Base-by-base conservation (phyloP, 2,888 invertebrate genomes). In the Archips crataeganus region DNA sequence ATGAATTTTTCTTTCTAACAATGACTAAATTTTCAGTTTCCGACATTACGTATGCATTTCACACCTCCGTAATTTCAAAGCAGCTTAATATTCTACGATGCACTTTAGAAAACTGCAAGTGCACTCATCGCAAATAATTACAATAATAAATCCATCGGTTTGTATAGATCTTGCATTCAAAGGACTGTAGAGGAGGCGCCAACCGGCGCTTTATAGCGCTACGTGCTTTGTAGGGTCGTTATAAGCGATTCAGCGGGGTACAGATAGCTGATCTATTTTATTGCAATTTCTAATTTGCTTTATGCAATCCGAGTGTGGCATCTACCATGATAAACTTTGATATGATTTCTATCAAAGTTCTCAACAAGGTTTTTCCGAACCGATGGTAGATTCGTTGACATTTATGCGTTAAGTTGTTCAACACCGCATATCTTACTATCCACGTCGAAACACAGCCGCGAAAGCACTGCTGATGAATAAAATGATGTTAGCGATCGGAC, bases 111-210 rank as follows among this genome's bases (percentile, higher is more conserved):
- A 87, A 65, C 64, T 86, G 85, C 87, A 86, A 87, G 89, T 85
- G 84, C 84, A 85, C 80, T 85, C 84, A 83, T 84, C 80, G 84
- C 80, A 81, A 82, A 79, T 84, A 89, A 88, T 90, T 83, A 82
- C 81, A 90, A 90, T 84, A 82, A 85, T 87, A 87, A 87, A 87
- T 86, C 84, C 85, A 83, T 84, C 82, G 80, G 80, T 82, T 84
- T 84, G 82, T 77, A 80, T 82, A 79, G 78, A 79, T 81, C 78
- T 82, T 81, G 79, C 81, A 81, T 86, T 85, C 83, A 84, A 81
- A 66, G 66, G 79, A 82, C 81, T 81, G 83, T 81, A 79, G 76
- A 76, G 77, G 75, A 80, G 84, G 85, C 84, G 84, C 85, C 85
- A 79, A 54, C 36, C 49, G n/a, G 36, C 11, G 13, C 15, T 76